Conservation (phyloP, 64 coral and sea anemone species). For the Platygyra sinensis region DNA sequence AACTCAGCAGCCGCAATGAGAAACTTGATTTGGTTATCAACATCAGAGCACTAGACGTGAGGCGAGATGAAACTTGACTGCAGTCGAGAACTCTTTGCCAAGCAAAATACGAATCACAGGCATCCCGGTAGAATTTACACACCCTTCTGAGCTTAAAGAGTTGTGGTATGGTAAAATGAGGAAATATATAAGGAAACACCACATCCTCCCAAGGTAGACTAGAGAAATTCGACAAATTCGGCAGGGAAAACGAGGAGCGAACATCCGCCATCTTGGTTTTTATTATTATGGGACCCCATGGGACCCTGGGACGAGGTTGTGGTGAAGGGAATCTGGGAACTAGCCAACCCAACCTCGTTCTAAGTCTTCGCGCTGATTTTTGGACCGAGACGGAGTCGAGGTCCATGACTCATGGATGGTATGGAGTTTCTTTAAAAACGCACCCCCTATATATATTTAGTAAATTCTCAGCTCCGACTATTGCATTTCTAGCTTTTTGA, state of each 20-base stretch:
- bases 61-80: constrained; percentile 38
- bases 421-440: no score
- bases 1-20: constrained; percentile 60
- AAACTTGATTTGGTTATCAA: constrained; percentile 63
- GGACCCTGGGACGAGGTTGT: no score
- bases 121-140: constrained; percentile 60
- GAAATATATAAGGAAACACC: constrained; percentile 77
- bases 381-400: no score
- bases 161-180: constrained; percentile 63
- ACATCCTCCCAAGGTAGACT: constrained; percentile 83
- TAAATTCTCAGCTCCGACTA: no score
- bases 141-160: constrained; percentile 69
- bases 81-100: constrained; percentile 70
- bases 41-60: constrained; percentile 55
- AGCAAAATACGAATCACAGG: constrained; percentile 73
- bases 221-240: constrained; percentile 39
- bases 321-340: neutral
- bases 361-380: neutral
- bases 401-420: no score
- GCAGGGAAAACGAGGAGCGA: neutral
- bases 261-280: constrained; percentile 69
- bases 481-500: no score
- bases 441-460: no score
- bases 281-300: no score
- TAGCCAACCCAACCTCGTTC: neutral